phyloP scores from a whole-genome alignment of 2,797 vertebrate species.

The Adrianichthys oophorus region DNA sequence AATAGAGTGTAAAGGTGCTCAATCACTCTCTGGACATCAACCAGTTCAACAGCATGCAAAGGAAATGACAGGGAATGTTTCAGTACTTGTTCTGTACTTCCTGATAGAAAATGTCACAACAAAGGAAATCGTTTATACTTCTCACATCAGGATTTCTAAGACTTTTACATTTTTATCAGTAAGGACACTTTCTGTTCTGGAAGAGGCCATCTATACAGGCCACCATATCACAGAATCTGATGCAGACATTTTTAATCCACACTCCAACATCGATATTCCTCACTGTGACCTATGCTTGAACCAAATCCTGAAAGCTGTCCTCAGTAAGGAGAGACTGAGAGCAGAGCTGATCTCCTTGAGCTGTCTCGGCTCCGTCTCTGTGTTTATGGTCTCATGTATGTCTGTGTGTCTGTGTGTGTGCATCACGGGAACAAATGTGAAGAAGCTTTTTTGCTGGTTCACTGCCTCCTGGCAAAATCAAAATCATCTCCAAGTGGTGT shows the following conservation, averaged over 20 bases:
- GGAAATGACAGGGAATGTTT: conserved; percentile 47
- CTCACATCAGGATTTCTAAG: conserved; percentile 3
- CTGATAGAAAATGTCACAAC: conserved; percentile 43
- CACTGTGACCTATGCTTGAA: conserved; percentile 39
- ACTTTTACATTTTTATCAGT: conserved; percentile 5
- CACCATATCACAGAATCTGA: not conserved
- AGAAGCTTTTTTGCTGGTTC: conserved; percentile 66
- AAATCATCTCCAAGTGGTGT: conserved; percentile 62
- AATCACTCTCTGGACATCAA: conserved; percentile 57
- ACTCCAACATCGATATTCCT: conserved; percentile 27
- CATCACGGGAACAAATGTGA: conserved; percentile 43
- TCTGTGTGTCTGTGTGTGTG: not conserved
- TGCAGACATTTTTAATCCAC: conserved; percentile 5
- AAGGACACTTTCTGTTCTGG: not conserved
- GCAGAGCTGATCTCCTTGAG: conserved; percentile 39
- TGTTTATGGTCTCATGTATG: conserved; percentile 6
- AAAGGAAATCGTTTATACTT: conserved; percentile 24
- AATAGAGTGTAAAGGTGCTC: conserved; percentile 69
- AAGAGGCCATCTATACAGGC: not conserved
- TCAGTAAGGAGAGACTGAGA: conserved; percentile 8
- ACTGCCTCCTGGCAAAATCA: conserved; percentile 62
- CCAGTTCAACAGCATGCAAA: conserved; percentile 47
- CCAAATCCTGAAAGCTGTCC: conserved; percentile 36
- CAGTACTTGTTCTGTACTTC: conserved; percentile 37
- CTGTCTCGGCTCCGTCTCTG: conserved; percentile 18